Evolutionary conservation across 2,797 vertebrate genomes (phyloP).

Genomic region (Propithecus deckenii): DNA sequence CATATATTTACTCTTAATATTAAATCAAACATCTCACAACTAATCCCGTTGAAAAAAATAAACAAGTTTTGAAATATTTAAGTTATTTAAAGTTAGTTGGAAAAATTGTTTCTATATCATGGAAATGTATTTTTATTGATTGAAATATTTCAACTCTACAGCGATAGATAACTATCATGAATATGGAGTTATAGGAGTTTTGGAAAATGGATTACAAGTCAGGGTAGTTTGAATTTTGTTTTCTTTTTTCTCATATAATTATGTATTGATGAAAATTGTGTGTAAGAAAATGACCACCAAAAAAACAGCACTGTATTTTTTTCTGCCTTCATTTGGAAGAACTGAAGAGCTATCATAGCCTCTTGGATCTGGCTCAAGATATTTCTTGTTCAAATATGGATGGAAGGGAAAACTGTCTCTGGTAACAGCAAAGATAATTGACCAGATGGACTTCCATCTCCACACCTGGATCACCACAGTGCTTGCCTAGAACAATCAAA

Average conservation of each 20-base stretch:
- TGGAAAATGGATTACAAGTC: neutral
- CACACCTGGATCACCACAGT: constrained; percentile 73
- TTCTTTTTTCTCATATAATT: neutral
- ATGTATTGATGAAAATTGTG: neutral
- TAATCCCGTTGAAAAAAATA: neutral
- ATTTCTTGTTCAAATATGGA: constrained; percentile 52
- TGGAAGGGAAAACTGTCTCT: constrained; percentile 52
- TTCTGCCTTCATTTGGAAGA: constrained; percentile 42
- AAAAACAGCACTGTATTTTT: neutral
- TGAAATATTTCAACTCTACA: neutral
- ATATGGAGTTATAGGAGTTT: neutral
- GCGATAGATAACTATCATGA: neutral
- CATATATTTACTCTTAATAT: neutral
- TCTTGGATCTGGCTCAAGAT: constrained; percentile 41
- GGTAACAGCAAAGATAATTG: constrained; percentile 64
- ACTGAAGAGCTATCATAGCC: neutral
- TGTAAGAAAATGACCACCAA: neutral
- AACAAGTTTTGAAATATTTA: neutral
- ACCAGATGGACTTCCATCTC: constrained; percentile 74
- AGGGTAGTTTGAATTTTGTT: neutral
- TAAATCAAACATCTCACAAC: neutral
- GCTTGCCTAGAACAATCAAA: constrained; percentile 72
- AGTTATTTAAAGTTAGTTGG: neutral
- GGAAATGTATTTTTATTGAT: neutral
- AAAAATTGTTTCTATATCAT: neutral